phyloP scores from a whole-genome alignment of 2,888 invertebrate genomes.

The Sphaerophoria taeniata region DNA sequence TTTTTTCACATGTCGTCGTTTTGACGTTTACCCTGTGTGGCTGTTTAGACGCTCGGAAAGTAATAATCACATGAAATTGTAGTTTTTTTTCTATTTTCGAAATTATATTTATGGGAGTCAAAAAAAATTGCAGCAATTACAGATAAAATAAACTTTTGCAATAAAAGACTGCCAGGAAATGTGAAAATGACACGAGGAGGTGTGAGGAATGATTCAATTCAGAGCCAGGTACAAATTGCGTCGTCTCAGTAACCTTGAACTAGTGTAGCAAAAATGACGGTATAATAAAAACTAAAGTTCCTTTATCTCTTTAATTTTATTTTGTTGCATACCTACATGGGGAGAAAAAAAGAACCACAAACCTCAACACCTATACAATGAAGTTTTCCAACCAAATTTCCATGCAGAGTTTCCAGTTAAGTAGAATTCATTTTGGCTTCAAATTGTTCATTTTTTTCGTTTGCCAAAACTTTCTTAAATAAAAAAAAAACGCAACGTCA shows the following conservation, averaged over 20 bases:
- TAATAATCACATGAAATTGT: conserved; percentile 40
- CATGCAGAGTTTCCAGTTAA: conserved; percentile 43
- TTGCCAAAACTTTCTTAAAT: conserved; percentile 41
- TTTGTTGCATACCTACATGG: not conserved
- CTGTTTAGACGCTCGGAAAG: conserved; percentile 20
- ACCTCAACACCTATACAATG: conserved; percentile 49
- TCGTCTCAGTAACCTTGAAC: conserved; percentile 73
- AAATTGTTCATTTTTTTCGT: not conserved
- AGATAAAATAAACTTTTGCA: conserved; percentile 44
- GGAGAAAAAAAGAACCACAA: not conserved
- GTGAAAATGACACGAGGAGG: not conserved
- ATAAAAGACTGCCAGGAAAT: not conserved
- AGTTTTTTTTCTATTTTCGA: not conserved
- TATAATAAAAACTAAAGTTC: conserved; percentile 51
- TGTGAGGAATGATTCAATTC: conserved; percentile 41
- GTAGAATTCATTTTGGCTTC: conserved; percentile 56
- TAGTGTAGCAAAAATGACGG: conserved; percentile 50
- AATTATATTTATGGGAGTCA: not conserved
- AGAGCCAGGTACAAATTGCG: conserved; percentile 64
- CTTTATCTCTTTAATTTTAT: conserved; percentile 6
- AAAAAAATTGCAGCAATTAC: conserved; percentile 52
- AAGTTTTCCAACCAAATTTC: conserved; percentile 32
- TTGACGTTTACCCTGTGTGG: not conserved
- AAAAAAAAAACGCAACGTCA: conserved; percentile 9
- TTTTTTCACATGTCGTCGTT: too few species aligned